Conservation (phyloP, 2,888 invertebrate genomes). For the Epinotia demarniana region DNA sequence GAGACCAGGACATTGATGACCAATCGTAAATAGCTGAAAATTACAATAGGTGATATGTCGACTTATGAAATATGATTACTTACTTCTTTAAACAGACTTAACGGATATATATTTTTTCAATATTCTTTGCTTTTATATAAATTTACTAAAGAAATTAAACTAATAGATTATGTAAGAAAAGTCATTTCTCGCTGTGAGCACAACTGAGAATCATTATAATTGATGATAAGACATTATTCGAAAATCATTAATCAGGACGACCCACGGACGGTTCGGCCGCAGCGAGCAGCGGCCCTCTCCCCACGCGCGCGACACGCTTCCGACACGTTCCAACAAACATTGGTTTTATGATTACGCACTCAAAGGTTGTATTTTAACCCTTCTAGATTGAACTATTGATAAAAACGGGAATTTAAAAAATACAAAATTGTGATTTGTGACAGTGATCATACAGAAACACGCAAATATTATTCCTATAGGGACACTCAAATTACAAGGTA, state of each 20-base stretch:
- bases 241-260: slow-evolving; percentile 43
- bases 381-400: slow-evolving; percentile 71
- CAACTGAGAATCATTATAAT: neutral
- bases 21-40: slow-evolving; percentile 13
- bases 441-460: slow-evolving; percentile 77
- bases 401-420: slow-evolving; percentile 68
- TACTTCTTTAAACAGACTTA: slow-evolving; percentile 1
- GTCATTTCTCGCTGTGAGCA: slow-evolving; percentile 32
- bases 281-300: slow-evolving; percentile 65
- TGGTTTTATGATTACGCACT: slow-evolving; percentile 69
- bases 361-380: slow-evolving; percentile 64
- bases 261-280: slow-evolving; percentile 57
- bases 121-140: neutral
- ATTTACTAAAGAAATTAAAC: neutral
- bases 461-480: slow-evolving; percentile 71
- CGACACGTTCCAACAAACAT: slow-evolving; percentile 63
- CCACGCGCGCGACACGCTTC: slow-evolving; percentile 66
- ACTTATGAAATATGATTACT: slow-evolving; percentile 31
- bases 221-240: slow-evolving; percentile 10
- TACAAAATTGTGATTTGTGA: slow-evolving; percentile 82
- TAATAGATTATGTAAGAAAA: neutral
- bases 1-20: neutral
- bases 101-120: neutral
- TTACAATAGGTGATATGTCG: slow-evolving; percentile 41
- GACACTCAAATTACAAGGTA: slow-evolving; percentile 79